Conservation (phyloP, 2,797 vertebrate genomes). For the Sitta carolinensis region DNA sequence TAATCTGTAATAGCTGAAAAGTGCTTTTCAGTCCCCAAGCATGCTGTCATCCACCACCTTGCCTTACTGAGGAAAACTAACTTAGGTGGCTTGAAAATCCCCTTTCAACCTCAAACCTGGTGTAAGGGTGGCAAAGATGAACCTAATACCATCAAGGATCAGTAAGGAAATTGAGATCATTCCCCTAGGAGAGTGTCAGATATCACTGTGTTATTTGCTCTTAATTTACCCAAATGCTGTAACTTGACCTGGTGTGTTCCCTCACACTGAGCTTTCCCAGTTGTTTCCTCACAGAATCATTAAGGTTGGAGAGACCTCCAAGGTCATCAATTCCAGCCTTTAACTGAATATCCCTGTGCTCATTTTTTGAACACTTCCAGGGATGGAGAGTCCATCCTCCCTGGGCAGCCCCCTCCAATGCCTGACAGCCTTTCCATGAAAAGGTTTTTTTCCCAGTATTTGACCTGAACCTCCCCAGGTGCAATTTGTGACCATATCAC, state of each 20-base stretch:
- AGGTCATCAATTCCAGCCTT: background rate
- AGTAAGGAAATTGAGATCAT: background rate
- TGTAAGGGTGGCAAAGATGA: background rate
- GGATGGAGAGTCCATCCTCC: background rate
- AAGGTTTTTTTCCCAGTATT: background rate
- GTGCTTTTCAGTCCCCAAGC: background rate
- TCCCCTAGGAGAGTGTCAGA: background rate
- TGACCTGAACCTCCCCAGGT: fast-evolving
- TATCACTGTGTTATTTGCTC: background rate
- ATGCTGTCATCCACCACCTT: background rate
- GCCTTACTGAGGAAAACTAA: background rate
- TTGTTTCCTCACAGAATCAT: background rate
- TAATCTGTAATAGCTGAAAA: background rate
- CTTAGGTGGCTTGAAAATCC: background rate
- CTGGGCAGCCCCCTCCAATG: background rate
- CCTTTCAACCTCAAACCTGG: background rate
- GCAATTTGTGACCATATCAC: background rate
- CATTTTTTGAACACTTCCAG: background rate
- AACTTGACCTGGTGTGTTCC: background rate
- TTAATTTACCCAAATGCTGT: background rate
- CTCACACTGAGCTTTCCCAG: background rate
- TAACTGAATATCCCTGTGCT: background rate
- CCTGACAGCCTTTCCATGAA: background rate
- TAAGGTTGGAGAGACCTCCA: background rate
- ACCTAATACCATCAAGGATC: background rate